phyloP scores from a whole-genome alignment of 2,113 vertebrate species.

The Anarhynchus alexandrinus region DNA sequence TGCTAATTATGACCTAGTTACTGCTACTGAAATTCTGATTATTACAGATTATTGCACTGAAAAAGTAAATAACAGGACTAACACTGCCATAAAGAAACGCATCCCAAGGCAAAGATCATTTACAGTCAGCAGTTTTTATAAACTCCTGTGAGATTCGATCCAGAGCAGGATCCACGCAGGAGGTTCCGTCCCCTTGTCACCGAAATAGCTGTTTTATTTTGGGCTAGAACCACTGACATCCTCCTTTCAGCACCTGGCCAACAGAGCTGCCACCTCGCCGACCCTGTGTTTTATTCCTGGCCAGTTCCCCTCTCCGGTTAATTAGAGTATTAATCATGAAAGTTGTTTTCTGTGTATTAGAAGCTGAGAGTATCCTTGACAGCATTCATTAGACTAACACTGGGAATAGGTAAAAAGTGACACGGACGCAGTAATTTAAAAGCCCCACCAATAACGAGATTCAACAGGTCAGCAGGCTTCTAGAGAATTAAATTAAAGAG shows the following conservation, averaged over 20 bases:
- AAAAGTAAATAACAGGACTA: neutral
- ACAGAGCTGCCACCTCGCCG: neutral
- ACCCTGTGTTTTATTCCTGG: neutral
- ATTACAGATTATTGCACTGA: neutral
- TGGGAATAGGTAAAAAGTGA: neutral
- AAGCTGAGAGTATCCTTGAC: neutral
- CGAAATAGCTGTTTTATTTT: neutral
- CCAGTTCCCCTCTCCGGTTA: neutral
- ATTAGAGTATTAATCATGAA: neutral
- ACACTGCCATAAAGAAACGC: neutral
- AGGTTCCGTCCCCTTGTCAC: neutral
- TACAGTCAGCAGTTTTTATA: too few relatives aligned
- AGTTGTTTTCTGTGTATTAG: neutral
- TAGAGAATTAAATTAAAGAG: neutral
- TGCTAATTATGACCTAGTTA: neutral
- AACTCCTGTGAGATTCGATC: fast-evolving
- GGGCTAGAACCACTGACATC: neutral
- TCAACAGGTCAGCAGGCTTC: neutral
- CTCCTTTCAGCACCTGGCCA: neutral
- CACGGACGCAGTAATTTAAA: neutral
- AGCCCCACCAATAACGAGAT: neutral
- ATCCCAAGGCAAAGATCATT: neutral
- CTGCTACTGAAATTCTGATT: neutral
- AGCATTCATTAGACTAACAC: neutral
- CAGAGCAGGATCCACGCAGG: neutral